A percentile compares a stretch with the other conserved stretches of the same genome.
These are phyloP conservation scores for Tribolium madens DNA, from an alignment of 1,140 invertebrate species.

Conservation along the genomic window DNA sequence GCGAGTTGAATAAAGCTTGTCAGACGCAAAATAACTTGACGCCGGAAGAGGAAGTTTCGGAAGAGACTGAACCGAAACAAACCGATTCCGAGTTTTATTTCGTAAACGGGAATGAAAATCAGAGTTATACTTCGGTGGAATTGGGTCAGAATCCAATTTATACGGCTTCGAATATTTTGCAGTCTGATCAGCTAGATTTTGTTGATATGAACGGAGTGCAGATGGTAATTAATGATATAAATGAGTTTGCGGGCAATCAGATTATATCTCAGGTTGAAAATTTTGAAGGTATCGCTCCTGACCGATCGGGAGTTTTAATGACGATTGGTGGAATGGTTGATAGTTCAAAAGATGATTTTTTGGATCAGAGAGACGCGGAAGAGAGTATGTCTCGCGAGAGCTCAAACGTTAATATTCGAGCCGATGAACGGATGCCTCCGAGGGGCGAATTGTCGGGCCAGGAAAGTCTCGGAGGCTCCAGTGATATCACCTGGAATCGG, in stretches of 20 bases:
- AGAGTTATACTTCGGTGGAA: background rate
- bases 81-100: constrained; percentile 29
- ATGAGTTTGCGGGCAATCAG: constrained; percentile 57
- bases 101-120: background rate
- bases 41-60: constrained; percentile 3
- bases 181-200: constrained; percentile 58
- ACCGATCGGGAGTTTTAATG: constrained; percentile 58
- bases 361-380: constrained; percentile 67
- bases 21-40: constrained; percentile 58
- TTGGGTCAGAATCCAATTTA: constrained; percentile 52
- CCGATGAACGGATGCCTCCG: constrained; percentile 87
- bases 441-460: constrained; percentile 85
- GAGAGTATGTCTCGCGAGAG: constrained; percentile 72
- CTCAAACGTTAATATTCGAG: constrained; percentile 81
- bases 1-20: constrained; percentile 61
- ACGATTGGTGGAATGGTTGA: constrained; percentile 56
- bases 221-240: constrained; percentile 59
- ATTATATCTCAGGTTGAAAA: constrained; percentile 59
- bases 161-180: constrained; percentile 57
- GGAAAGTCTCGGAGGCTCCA: constrained; percentile 77
- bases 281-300: constrained; percentile 53
- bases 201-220: constrained; percentile 61
- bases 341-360: constrained; percentile 45
- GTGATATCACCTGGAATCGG: constrained; percentile 62
- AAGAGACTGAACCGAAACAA: constrained; percentile 8